phyloP scores from a whole-genome alignment of 2,888 invertebrate species.

The Dilophus febrilis region DNA sequence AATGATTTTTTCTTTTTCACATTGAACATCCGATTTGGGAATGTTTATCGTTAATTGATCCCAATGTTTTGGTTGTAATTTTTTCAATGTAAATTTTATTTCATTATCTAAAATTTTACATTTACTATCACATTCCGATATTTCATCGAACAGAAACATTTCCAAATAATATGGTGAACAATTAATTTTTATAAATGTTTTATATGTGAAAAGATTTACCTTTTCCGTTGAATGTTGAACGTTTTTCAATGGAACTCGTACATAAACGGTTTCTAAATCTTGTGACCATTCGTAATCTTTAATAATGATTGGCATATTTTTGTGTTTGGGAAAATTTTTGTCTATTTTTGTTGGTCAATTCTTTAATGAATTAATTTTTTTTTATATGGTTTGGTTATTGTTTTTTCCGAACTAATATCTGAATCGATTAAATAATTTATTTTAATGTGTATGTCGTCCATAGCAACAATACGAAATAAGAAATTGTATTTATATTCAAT shows the following conservation, averaged over 20 bases:
- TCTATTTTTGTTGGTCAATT: too few relatives aligned
- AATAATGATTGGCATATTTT: slow-evolving; percentile 50
- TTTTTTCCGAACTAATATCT: too few relatives aligned
- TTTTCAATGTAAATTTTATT: slow-evolving; percentile 48
- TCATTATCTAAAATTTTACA: slow-evolving; percentile 44
- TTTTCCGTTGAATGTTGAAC: slow-evolving; percentile 35
- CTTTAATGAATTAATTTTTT: too few relatives aligned
- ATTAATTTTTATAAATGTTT: slow-evolving; percentile 54
- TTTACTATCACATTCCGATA: slow-evolving; percentile 43
- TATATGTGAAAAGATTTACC: slow-evolving; percentile 49
- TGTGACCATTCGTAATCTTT: slow-evolving; percentile 65
- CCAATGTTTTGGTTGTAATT: slow-evolving; percentile 40
- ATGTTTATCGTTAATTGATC: slow-evolving; percentile 36
- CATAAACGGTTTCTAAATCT: slow-evolving; percentile 38
- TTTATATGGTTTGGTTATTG: too few relatives aligned
- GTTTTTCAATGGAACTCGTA: slow-evolving; percentile 48
- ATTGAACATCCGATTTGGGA: slow-evolving; percentile 37
- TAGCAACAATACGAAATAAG: too few relatives aligned
- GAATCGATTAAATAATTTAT: too few relatives aligned
- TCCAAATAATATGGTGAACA: slow-evolving; percentile 61
- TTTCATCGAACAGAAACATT: slow-evolving; percentile 42
- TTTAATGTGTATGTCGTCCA: too few relatives aligned
- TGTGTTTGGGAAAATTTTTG: too few relatives aligned
- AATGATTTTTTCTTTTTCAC: slow-evolving; percentile 38
- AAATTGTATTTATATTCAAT: too few relatives aligned